phyloP scores from a whole-genome alignment of 2,113 vertebrate species.

The Andinoacara biseriatus region DNA sequence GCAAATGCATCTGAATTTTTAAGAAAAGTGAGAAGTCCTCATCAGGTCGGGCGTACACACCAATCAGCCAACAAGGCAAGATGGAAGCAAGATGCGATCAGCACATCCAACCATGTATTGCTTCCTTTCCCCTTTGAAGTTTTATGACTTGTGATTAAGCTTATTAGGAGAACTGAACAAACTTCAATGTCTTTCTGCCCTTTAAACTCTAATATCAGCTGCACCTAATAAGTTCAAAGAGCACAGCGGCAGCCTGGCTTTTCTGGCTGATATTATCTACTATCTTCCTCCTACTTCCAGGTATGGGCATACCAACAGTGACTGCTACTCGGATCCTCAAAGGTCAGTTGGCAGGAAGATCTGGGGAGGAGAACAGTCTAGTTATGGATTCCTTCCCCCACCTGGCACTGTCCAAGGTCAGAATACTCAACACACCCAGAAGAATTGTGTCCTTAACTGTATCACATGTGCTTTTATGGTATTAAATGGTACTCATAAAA shows the following conservation, averaged over 20 bases:
- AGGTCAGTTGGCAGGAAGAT: constrained; percentile 75
- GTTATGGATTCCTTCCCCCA: constrained; percentile 84
- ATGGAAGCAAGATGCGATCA: too few relatives aligned
- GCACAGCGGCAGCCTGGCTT: constrained; percentile 9
- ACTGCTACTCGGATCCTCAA: constrained; percentile 84
- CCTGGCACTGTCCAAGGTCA: constrained; percentile 83
- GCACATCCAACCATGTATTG: too few relatives aligned
- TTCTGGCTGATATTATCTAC: neutral
- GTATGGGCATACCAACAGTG: constrained; percentile 84
- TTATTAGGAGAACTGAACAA: neutral
- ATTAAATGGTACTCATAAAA: neutral
- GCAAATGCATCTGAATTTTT: neutral
- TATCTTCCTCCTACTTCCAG: constrained; percentile 63
- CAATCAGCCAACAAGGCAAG: too few relatives aligned
- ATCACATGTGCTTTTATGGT: neutral
- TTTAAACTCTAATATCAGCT: constrained; percentile 20
- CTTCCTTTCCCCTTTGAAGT: neutral
- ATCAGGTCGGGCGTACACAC: too few relatives aligned
- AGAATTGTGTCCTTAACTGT: neutral
- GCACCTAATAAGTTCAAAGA: neutral
- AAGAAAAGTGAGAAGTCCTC: too few relatives aligned
- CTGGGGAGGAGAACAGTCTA: constrained; percentile 80
- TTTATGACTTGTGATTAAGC: neutral
- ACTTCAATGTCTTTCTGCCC: neutral
- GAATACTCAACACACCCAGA: neutral